phyloP scores from a whole-genome alignment of 2,113 vertebrate species.

The Dicaeum eximium region DNA sequence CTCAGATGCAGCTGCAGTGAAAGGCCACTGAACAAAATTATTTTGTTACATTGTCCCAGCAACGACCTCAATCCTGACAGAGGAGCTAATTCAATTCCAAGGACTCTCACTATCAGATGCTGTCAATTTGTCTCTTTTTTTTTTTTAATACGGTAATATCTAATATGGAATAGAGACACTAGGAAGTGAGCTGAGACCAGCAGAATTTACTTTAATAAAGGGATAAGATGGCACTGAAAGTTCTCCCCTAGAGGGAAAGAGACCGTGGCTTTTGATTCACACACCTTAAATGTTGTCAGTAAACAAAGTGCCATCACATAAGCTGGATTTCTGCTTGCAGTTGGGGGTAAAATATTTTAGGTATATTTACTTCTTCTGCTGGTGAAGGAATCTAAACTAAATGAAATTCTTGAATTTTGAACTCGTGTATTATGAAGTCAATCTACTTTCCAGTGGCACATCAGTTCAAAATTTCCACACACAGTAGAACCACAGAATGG shows the following conservation, averaged over 20 bases:
- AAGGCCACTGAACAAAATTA: conserved; percentile 7
- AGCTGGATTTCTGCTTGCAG: neutral
- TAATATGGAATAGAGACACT: conserved; percentile 1
- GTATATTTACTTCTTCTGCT: neutral
- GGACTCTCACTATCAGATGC: conserved; percentile 15
- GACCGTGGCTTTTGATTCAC: neutral
- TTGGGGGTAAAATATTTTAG: neutral
- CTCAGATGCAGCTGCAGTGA: neutral
- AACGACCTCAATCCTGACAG: conserved; percentile 14
- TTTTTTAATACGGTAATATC: neutral
- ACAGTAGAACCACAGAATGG: neutral
- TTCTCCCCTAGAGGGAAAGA: neutral
- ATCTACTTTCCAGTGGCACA: neutral
- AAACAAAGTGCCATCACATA: neutral
- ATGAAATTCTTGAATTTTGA: neutral
- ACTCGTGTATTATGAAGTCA: neutral
- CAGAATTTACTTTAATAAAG: conserved; percentile 46
- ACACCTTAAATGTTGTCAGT: neutral
- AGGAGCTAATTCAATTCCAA: conserved; percentile 46
- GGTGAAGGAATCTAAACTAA: neutral
- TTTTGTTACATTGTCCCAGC: conserved; percentile 21
- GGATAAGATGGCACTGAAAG: neutral
- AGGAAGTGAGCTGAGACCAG: conserved; percentile 35
- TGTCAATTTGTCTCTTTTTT: neutral
- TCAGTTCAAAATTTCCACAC: neutral